These are phyloP conservation scores for Pygoscelis antarcticus DNA, from an alignment of 2,113 vertebrate species.

Conservation along the genomic window DNA sequence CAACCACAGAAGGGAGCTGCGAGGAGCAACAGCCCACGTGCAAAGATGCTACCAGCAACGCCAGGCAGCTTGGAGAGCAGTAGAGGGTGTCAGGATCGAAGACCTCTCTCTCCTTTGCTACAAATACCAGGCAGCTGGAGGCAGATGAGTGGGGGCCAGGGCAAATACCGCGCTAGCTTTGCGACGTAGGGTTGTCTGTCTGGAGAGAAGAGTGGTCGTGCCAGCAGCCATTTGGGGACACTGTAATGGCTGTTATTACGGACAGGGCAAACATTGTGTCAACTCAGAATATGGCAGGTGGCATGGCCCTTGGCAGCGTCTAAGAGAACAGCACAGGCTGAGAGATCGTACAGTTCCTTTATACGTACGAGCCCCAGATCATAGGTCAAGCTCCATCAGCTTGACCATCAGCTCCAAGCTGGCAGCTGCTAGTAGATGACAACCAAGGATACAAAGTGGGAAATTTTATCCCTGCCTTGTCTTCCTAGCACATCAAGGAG, in stretches of 20 bases:
- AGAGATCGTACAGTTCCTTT: neutral
- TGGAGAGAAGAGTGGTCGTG: neutral
- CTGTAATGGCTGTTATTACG: neutral
- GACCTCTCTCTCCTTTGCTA: no score
- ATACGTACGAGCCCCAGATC: fast-evolving
- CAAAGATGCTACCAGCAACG: neutral
- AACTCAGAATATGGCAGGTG: neutral
- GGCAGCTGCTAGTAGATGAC: neutral
- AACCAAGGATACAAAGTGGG: neutral
- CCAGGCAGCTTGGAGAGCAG: neutral
- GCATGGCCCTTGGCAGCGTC: fast-evolving
- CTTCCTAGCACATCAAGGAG: neutral
- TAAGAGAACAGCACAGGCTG: neutral
- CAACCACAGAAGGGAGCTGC: neutral
- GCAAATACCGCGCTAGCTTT: neutral
- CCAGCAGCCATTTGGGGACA: neutral
- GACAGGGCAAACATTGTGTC: neutral
- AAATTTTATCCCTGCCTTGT: neutral
- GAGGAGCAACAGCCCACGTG: fast-evolving
- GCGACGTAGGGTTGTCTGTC: fast-evolving
- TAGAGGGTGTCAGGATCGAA: no score
- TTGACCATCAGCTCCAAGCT: neutral
- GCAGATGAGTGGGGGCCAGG: fast-evolving
- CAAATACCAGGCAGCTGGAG: no score
- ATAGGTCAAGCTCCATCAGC: no score